Evolutionary conservation across 1,140 invertebrate genomes (phyloP), one percentile per base, ranked within the genome.

Genomic region (Mycetomoellerius zeteki): DNA sequence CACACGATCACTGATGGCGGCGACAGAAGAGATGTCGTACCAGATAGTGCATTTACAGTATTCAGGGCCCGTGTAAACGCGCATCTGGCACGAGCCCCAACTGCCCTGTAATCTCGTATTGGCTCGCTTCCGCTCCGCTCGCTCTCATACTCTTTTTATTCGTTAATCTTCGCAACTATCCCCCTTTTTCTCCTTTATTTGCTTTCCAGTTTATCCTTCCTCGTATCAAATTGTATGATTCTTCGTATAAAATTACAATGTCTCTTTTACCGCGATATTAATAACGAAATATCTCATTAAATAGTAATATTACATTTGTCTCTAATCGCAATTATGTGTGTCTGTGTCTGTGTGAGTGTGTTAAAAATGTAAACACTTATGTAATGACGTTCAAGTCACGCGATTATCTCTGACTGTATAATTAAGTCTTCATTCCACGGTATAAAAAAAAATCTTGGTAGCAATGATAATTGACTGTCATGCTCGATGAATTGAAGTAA

Each of bases 1-100:
- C 47, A 85, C 85, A 78, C 47, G 73, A 73, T 88, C 76, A 81
- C 71, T 93, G 94, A 94, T 94, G 96, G 94, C 90, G 92, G 90
- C 90, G 94, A 94, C 94, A 95, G 95, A 92, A 94, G 95, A 95
- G 97, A 97, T 99, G 98, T 98, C 98, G 98, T 99, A 99, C 98
- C 98, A 99, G 98, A 99, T 98, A 98, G 98, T 99, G 98, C 98
- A 99, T 99, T 99, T 99, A 99, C 98, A 99, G 97, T 97, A 96
- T 97, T 97, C 96, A 96, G 96, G 94, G 94, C 94, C 96, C 97
- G 97, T 99, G 98, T 98, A 99, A 99, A 99, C 97, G 97, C 98
- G 98, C 97, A 97, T 97, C 98, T 99, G 98, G 98, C 97, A 99
- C 98, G 98, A 97, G 97, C 97, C 97, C 97, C 97, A 97, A 94